phyloP scores from a whole-genome alignment of 2,797 vertebrate species.

The Chiloscyllium punctatum region DNA sequence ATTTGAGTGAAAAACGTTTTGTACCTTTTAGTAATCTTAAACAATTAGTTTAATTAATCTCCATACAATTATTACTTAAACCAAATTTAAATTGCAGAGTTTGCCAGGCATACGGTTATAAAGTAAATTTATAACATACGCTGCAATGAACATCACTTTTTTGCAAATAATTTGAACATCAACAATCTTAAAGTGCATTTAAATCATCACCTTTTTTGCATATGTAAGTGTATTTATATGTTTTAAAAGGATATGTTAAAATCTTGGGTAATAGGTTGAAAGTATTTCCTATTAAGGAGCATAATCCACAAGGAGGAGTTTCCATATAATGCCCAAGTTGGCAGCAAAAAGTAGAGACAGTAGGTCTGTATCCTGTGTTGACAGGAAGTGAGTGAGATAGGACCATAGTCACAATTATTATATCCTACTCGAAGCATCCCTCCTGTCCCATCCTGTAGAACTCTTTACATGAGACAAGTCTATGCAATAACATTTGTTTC shows the following conservation, averaged over 20 bases:
- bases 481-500: conserved; percentile 38
- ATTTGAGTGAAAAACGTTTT: background rate
- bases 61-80: background rate
- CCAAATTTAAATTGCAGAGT: background rate
- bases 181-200: background rate
- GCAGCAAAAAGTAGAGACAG: conserved; percentile 47
- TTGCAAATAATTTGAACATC: background rate
- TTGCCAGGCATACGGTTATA: background rate
- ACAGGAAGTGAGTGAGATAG: conserved; percentile 59
- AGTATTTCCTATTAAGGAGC: background rate
- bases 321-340: conserved; percentile 37
- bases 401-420: conserved; percentile 59
- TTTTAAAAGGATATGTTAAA: background rate
- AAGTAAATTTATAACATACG: background rate
- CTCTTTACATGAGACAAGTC: conserved; percentile 39
- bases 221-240: background rate
- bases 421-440: conserved; percentile 52
- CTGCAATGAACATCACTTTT: background rate
- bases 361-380: conserved; percentile 64
- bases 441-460: conserved; percentile 37
- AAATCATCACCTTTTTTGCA: background rate
- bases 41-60: background rate
- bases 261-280: background rate
- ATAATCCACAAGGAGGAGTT: background rate
- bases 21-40: background rate